phyloP scores from a whole-genome alignment of 1,140 invertebrate genomes.

The Amphibalanus amphitrite region DNA sequence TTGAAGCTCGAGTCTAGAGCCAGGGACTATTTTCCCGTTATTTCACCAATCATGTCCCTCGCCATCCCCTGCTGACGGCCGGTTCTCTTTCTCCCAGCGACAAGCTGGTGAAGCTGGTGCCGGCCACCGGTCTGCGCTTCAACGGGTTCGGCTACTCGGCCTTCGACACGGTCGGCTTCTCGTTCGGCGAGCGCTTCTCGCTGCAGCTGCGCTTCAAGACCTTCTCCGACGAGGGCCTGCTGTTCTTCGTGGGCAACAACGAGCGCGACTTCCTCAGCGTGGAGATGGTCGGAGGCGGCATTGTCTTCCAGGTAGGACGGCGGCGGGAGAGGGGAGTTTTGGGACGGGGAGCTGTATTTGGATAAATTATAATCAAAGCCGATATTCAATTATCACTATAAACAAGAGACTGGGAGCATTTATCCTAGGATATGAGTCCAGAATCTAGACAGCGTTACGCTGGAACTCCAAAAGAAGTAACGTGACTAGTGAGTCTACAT shows the following conservation, averaged over 20 bases:
- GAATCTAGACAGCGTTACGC: too few species aligned
- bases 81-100: slow-evolving; percentile 31
- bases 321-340: too few species aligned
- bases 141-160: slow-evolving; percentile 68
- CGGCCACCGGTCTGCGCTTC: slow-evolving; percentile 57
- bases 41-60: not conserved
- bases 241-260: slow-evolving; percentile 55
- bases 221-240: slow-evolving; percentile 59
- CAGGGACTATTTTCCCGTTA: not conserved
- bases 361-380: too few species aligned
- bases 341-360: too few species aligned
- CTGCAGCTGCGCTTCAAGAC: slow-evolving; percentile 70
- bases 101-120: slow-evolving; percentile 39
- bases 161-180: slow-evolving; percentile 36
- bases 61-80: not conserved
- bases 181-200: slow-evolving; percentile 35
- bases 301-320: slow-evolving; percentile 40
- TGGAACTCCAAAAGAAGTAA: too few species aligned
- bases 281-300: slow-evolving; percentile 55
- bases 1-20: not conserved
- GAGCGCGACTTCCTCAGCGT: slow-evolving; percentile 59
- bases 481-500: too few species aligned
- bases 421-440: too few species aligned
- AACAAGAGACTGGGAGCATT: too few species aligned
- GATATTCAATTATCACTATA: too few species aligned